Base-by-base conservation (phyloP, 2,888 invertebrate genomes). In the Ecdyonurus torrentis region DNA sequence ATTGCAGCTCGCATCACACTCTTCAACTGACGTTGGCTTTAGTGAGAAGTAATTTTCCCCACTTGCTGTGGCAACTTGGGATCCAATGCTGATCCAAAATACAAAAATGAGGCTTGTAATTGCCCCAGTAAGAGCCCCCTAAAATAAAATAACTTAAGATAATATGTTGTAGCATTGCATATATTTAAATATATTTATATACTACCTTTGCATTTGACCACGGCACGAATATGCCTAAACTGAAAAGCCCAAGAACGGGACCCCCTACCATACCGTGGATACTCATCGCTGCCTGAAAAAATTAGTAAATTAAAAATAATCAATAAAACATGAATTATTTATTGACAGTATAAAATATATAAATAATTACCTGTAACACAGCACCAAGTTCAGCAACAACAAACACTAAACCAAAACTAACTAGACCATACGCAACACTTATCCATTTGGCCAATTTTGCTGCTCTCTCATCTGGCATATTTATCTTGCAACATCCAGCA, bases 221-320 rank as follows among this genome's bases (percentile, higher is more conserved):
- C 0, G 93, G 92, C 68, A 92, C 86, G 68, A 89, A 85, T 83
- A 94, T 91, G 63, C 94, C 94, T 23, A 94, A 77, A 0, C 89
- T 83, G 73, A 94, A 94, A 2, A 93, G 78, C 0, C 93, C 94
- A 23, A 94, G 76, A 0, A 91, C 86, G 0, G 94, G 87, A 1
- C 93, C 94, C 1, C 92, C 91, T 23, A 91, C 86, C 79, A 93
- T 87, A 1, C 93, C 93, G 71, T 92, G 91, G 70, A 93, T 86
- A 59, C 90, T 91, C 1, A 92, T 77, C 0, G 92, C 91, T 1
- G 91, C 86, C 79, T 80, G 69, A 1, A 74, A 70, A 60, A 72
- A 7, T 55, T 7, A 55, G 7, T 55, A 10, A 10, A 50, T 10
- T 50, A 10, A n/a, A n/a, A n/a, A n/a, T 37, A 37, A 37, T 37